Percentiles rank a stretch among this genome's conserved stretches.
Conservation (phyloP, 2,888 invertebrate genomes). For the Lottia scabra region DNA sequence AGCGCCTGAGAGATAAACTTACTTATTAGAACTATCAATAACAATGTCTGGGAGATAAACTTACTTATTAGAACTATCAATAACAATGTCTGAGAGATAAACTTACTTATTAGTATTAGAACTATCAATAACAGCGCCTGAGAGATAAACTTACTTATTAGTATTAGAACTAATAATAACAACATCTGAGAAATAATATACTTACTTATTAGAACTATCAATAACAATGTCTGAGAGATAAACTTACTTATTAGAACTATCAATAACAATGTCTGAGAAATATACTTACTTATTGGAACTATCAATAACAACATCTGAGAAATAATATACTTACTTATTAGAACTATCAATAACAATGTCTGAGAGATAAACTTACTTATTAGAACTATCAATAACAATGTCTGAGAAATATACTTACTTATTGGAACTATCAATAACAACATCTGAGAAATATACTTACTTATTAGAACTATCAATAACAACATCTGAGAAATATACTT, state of each 20-base stretch:
- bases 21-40: too few species aligned
- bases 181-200: conserved; percentile 71
- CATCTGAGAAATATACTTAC: conserved; percentile 3
- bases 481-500: conserved; percentile 11
- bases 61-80: conserved; percentile 60
- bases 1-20: too few species aligned
- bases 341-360: too few species aligned
- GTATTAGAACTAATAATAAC: conserved; percentile 71
- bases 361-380: conserved; percentile 21
- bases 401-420: not conserved
- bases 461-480: conserved; percentile 70
- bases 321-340: too few species aligned
- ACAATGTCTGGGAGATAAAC: too few species aligned
- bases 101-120: conserved; percentile 31
- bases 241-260: too few species aligned
- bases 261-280: too few species aligned
- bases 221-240: too few species aligned
- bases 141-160: conserved; percentile 73
- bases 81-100: conserved; percentile 61
- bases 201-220: too few species aligned
- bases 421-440: too few species aligned
- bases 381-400: conserved; percentile 70
- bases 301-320: too few species aligned
- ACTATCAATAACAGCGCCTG: conserved; percentile 74
- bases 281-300: too few species aligned